Evolutionary conservation across 2,888 invertebrate genomes (phyloP), one percentile per base, ranked within the genome.

Genomic region (Ypsolopha scabrella): DNA sequence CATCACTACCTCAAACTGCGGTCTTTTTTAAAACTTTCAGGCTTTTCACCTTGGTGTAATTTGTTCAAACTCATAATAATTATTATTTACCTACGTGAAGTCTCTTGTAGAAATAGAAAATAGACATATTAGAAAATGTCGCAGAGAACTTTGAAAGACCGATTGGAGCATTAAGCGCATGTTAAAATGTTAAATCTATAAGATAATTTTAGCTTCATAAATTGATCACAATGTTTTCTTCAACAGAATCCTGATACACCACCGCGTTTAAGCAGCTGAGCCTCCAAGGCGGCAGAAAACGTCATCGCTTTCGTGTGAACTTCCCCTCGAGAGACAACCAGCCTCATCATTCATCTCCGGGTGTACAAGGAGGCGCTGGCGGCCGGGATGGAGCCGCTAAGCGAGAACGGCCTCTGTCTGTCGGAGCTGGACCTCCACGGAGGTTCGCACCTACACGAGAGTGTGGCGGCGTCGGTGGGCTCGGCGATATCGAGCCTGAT

Each of bases 381-480:
- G 90, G 90, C 90, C 68, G 89, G 90, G 55, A 88, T 91, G 88
- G 91, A 91, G 87, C 89, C 90, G 70, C 85, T 91, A 63, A 87
- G 89, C 72, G 91, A 92, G 81, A 89, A 89, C 66, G 90, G 91
- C 62, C 88, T 93, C 63, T 93, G 93, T 65, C 88, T 93, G 50
- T 93, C 93, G 67, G 93, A 93, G 80, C 86, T 93, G 61, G 91
- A 87, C 58, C 73, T 87, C 46, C 88, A 88, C 58, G 80, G 85
- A 13, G 77, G 62, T 44, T 56, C 80, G 1, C 89, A 89, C 61
- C 63, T 87, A 52, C 87, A 87, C 61, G 87, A 87, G 67, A 83
- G 83, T 4, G 86, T 87, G 62, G 87, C 87, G 7, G 87, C 85
- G 36, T 83, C 86, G 0, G 87, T 85, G n/a, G 87, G 87, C 60